phyloP scores from a whole-genome alignment of 2,113 vertebrate genomes.

The Ictalurus furcatus region DNA sequence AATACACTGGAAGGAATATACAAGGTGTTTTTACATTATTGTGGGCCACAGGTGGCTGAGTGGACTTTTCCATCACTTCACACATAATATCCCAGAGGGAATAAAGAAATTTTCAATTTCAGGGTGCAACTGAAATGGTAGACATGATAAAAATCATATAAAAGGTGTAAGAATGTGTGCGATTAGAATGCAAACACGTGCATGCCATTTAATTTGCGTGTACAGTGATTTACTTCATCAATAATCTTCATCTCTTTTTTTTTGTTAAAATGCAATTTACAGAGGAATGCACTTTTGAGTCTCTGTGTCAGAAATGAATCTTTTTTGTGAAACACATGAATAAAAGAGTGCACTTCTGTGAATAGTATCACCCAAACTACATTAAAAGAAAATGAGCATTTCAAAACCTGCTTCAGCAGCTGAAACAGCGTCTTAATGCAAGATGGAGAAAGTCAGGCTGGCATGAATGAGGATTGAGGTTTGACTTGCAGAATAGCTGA shows the following conservation, averaged over 20 bases:
- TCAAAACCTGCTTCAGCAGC: not conserved
- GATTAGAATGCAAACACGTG: slow-evolving; percentile 2
- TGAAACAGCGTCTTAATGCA: not conserved
- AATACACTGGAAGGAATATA: not conserved
- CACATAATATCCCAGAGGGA: slow-evolving; percentile 62
- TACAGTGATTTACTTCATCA: not conserved
- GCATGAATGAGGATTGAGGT: not conserved
- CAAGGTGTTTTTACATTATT: not conserved
- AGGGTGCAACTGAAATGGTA: slow-evolving; percentile 52
- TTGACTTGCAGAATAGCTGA: not conserved
- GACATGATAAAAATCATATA: slow-evolving; percentile 40
- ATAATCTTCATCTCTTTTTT: not conserved
- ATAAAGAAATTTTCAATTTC: slow-evolving; percentile 48
- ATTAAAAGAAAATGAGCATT: slow-evolving; percentile 23
- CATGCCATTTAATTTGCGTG: not conserved
- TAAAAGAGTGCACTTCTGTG: not conserved
- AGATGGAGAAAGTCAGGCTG: slow-evolving; percentile 12
- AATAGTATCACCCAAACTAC: not conserved
- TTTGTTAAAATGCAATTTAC: not conserved
- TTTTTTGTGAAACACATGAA: slow-evolving; percentile 4
- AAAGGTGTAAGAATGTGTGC: slow-evolving; percentile 23
- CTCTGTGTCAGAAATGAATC: not conserved
- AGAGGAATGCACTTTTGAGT: not conserved
- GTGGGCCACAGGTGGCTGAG: slow-evolving; percentile 72
- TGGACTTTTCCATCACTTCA: slow-evolving; percentile 67